phyloP scores from a whole-genome alignment of 2,888 invertebrate species.

The Rhingia campestris region DNA sequence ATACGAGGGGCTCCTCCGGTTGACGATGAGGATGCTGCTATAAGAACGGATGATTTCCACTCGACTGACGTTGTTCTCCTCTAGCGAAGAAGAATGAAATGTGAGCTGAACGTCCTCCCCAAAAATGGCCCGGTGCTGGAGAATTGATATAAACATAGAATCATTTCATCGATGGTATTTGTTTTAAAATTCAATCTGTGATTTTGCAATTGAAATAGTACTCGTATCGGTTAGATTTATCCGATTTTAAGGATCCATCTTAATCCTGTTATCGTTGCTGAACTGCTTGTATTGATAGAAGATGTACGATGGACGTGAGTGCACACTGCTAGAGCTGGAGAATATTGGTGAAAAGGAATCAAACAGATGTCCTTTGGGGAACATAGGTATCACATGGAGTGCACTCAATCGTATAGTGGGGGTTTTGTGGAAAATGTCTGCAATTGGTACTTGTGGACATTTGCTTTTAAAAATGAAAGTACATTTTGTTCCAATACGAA shows the following conservation, averaged over 20 bases:
- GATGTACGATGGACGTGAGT: not conserved
- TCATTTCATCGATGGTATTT: slow-evolving; percentile 10
- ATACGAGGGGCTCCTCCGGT: not conserved
- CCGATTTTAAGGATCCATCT: slow-evolving; percentile 26
- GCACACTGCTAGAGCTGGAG: not conserved
- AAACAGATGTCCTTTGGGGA: slow-evolving; percentile 6
- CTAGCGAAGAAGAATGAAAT: slow-evolving; percentile 11
- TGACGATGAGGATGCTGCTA: not conserved
- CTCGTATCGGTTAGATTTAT: slow-evolving; percentile 27
- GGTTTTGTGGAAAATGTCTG: too few relatives aligned
- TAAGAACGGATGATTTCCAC: slow-evolving; percentile 41
- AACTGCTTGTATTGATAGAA: slow-evolving; percentile 7
- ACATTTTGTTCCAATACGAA: too few relatives aligned
- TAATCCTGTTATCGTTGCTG: slow-evolving; percentile 46
- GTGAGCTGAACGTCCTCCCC: slow-evolving; percentile 8
- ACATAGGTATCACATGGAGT: not conserved
- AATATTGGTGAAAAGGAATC: slow-evolving; percentile 4
- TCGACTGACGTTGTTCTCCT: slow-evolving; percentile 19
- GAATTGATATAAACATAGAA: not conserved
- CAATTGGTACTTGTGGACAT: too few relatives aligned
- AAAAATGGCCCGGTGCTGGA: not conserved
- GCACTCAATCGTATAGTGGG: not conserved
- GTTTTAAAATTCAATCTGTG: slow-evolving; percentile 47
- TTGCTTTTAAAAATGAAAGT: too few relatives aligned
- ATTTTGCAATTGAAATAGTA: slow-evolving; percentile 30